phyloP scores from a whole-genome alignment of 2,888 invertebrate species.

The Epinotia nisella region DNA sequence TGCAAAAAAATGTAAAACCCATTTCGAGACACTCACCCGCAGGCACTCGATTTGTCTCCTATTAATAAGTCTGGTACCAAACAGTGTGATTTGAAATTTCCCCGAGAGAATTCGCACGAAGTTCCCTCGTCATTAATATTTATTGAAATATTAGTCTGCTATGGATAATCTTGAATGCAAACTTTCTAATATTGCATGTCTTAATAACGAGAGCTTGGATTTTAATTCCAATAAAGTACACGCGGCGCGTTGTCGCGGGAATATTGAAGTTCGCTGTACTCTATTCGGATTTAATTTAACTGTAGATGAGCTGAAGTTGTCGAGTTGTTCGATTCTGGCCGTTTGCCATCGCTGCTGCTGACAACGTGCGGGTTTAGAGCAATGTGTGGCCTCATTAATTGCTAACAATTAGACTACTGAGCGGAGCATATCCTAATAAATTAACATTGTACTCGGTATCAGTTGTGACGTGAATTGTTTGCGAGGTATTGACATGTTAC shows the following conservation, averaged over 20 bases:
- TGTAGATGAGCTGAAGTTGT: not conserved
- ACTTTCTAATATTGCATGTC: slow-evolving; percentile 45
- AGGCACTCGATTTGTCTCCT: slow-evolving; percentile 21
- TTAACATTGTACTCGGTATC: not conserved
- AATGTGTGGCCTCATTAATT: not conserved
- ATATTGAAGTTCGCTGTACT: slow-evolving; percentile 10
- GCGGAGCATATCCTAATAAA: not conserved
- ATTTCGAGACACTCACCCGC: not conserved
- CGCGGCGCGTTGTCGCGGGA: slow-evolving; percentile 13
- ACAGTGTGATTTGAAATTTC: slow-evolving; percentile 40
- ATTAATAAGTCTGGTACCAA: slow-evolving; percentile 40
- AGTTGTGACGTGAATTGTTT: slow-evolving; percentile 2
- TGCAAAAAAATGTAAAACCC: not conserved
- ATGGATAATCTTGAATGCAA: slow-evolving; percentile 37
- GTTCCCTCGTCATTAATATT: slow-evolving; percentile 44
- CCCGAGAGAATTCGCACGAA: slow-evolving; percentile 32
- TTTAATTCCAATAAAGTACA: slow-evolving; percentile 43
- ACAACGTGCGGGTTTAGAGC: slow-evolving; percentile 2
- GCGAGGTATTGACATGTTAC: not conserved
- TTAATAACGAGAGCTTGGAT: slow-evolving; percentile 35
- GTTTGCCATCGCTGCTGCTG: slow-evolving; percentile 6
- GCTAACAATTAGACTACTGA: not conserved
- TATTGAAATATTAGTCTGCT: slow-evolving; percentile 45
- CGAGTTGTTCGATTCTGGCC: slow-evolving; percentile 20
- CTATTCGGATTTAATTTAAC: slow-evolving; percentile 31